A percentile compares a stretch with the other conserved stretches of the same genome.
phyloP scores from a whole-genome alignment of 2,113 vertebrate species.

The Ahaetulla prasina region DNA sequence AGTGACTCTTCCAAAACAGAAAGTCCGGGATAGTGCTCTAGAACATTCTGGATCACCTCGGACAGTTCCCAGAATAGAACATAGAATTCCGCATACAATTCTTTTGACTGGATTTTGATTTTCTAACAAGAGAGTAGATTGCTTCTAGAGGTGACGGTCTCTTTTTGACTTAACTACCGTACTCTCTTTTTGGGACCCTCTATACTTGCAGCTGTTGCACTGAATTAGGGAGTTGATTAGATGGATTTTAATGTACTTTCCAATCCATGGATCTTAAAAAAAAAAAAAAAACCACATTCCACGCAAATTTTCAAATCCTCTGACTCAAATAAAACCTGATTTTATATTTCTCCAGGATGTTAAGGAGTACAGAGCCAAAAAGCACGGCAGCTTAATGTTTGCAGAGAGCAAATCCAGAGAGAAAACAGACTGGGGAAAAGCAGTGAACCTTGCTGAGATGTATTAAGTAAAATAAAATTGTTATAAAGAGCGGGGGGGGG shows the following conservation, averaged over 20 bases:
- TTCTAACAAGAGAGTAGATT: neutral
- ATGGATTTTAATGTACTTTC: neutral
- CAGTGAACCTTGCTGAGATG: neutral
- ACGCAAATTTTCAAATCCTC: neutral
- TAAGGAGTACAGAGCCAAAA: neutral
- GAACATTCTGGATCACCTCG: neutral
- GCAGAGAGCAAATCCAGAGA: neutral
- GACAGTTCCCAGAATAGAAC: neutral
- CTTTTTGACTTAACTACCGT: neutral
- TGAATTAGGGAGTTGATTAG: neutral
- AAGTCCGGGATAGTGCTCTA: neutral
- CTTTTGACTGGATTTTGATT: neutral
- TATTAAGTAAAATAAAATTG: neutral
- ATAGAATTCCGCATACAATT: neutral
- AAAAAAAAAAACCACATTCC: neutral
- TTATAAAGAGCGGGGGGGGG: neutral
- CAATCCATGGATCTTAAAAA: neutral
- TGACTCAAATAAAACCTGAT: neutral
- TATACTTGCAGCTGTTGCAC: neutral
- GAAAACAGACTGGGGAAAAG: neutral
- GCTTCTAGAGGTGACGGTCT: neutral
- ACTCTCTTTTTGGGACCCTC: neutral
- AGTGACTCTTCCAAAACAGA: neutral
- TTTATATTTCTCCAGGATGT: neutral
- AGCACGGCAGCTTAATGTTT: neutral